A percentile compares a stretch with the other conserved stretches of the same genome.
Conservation (phyloP, 1,140 invertebrate species). For the Drosophila kurseongensis region DNA sequence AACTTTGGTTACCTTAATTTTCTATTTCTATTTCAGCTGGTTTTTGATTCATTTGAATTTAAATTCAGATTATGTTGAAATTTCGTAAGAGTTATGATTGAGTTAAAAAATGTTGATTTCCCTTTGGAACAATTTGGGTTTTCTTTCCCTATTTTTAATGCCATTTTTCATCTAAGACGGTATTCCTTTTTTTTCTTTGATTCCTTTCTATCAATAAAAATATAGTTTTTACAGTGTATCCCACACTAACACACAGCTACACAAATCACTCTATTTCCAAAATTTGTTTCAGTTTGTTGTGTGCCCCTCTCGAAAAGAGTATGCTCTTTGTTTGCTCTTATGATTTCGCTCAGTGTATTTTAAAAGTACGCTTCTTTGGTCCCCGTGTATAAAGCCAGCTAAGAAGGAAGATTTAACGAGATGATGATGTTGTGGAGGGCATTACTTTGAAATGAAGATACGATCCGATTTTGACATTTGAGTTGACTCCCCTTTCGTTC, state of each 20-base stretch:
- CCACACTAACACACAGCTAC: constrained; percentile 23
- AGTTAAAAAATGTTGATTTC: constrained; percentile 5
- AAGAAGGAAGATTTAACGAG: constrained; percentile 17
- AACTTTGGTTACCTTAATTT: constrained; percentile 24
- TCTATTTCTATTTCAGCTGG: constrained; percentile 13
- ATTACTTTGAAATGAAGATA: constrained; percentile 3
- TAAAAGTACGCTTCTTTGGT: constrained; percentile 38
- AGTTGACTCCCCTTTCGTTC: constrained; percentile 29
- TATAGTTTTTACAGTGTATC: constrained; percentile 17
- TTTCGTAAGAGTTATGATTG: constrained; percentile 2
- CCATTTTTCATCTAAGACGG: constrained; percentile 8
- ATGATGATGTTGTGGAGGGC: constrained; percentile 9
- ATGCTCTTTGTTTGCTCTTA: constrained; percentile 41
- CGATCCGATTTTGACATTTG: constrained; percentile 21
- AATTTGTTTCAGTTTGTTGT: constrained; percentile 44
- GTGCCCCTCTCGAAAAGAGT: constrained; percentile 28
- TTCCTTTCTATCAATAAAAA: constrained; percentile 3
- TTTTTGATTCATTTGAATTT: constrained; percentile 14
- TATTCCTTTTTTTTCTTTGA: constrained; percentile 3
- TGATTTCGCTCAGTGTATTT: constrained; percentile 56
- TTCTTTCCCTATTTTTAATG: not conserved
- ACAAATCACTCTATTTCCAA: constrained; percentile 20
- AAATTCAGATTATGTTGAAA: constrained; percentile 3
- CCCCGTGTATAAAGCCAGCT: constrained; percentile 3
- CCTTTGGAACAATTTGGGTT: constrained; percentile 6